Percentiles rank a stretch among this genome's conserved stretches.
phyloP scores from a whole-genome alignment of 2,113 vertebrate species.

The Gadus chalcogrammus region DNA sequence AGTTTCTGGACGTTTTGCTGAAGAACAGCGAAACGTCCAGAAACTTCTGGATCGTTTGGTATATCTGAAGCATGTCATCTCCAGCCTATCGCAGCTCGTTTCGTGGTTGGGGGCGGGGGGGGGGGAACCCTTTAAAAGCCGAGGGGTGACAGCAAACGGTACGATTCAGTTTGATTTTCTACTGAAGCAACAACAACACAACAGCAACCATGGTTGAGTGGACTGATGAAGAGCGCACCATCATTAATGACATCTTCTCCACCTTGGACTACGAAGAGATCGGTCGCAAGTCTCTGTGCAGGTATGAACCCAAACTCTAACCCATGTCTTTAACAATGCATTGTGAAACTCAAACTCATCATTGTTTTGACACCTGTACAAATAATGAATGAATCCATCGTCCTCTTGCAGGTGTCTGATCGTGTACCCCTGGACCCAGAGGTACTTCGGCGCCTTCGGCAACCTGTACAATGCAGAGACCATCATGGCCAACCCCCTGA shows the following conservation, averaged over 20 bases:
- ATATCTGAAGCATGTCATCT: conserved; percentile 37
- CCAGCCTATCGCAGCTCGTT: conserved; percentile 43
- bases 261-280: conserved; percentile 60
- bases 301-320: conserved; percentile 37
- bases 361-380: too few relatives aligned
- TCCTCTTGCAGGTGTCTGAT: conserved; percentile 59
- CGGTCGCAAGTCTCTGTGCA: conserved; percentile 64
- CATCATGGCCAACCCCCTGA: conserved; percentile 69
- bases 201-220: conserved; percentile 67
- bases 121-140: conserved; percentile 35
- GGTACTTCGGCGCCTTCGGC: conserved; percentile 72
- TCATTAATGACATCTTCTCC: conserved; percentile 58
- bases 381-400: too few relatives aligned
- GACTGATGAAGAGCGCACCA: conserved; percentile 56
- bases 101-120: background rate
- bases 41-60: conserved; percentile 26
- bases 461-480: conserved; percentile 77
- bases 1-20: too few relatives aligned
- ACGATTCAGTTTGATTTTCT: conserved; percentile 39
- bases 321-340: too few relatives aligned
- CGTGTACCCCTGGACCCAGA: conserved; percentile 84
- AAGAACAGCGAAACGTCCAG: conserved; percentile 11
- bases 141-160: background rate
- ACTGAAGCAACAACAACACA: conserved; percentile 14
- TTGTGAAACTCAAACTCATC: too few relatives aligned